Evolutionary conservation across 2,888 invertebrate genomes (phyloP).

Genomic region (Brenthis daphne): DNA sequence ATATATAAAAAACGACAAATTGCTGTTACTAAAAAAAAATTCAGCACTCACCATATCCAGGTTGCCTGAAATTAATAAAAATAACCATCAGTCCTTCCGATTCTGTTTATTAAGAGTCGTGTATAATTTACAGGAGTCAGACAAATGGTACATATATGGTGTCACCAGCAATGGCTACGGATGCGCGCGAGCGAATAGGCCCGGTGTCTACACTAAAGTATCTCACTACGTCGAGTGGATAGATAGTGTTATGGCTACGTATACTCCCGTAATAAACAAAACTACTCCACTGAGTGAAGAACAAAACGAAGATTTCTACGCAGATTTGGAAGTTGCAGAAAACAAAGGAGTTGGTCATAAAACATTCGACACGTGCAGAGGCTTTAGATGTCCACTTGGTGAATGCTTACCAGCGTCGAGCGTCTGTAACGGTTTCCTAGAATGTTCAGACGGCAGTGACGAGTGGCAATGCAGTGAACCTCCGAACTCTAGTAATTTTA

Average conservation of each 20-base stretch:
- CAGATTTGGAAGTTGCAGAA: conserved; percentile 72
- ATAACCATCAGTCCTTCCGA: too few species aligned
- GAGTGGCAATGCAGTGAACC: conserved; percentile 82
- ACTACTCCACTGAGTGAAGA: conserved; percentile 42
- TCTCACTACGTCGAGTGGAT: conserved; percentile 89
- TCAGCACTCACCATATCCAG: too few species aligned
- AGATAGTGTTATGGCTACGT: conserved; percentile 74
- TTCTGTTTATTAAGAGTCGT: background rate
- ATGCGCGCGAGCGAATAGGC: conserved; percentile 89
- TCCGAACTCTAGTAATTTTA: conserved; percentile 53
- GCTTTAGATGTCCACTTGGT: conserved; percentile 88
- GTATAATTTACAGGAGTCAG: conserved; percentile 63
- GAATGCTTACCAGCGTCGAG: conserved; percentile 87
- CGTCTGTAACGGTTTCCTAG: conserved; percentile 89
- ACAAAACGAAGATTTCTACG: conserved; percentile 62
- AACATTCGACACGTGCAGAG: conserved; percentile 79
- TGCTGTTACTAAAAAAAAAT: too few species aligned
- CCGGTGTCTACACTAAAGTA: conserved; percentile 91
- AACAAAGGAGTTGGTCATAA: conserved; percentile 56
- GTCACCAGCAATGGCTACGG: conserved; percentile 92
- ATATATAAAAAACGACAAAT: too few species aligned
- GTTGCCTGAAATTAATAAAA: too few species aligned
- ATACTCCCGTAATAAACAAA: conserved; percentile 57
- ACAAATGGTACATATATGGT: conserved; percentile 81
- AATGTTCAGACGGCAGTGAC: conserved; percentile 89